These are phyloP conservation scores for Schizaphis graminum DNA, from an alignment of 2,888 invertebrate genomes.

Conservation along the genomic window DNA sequence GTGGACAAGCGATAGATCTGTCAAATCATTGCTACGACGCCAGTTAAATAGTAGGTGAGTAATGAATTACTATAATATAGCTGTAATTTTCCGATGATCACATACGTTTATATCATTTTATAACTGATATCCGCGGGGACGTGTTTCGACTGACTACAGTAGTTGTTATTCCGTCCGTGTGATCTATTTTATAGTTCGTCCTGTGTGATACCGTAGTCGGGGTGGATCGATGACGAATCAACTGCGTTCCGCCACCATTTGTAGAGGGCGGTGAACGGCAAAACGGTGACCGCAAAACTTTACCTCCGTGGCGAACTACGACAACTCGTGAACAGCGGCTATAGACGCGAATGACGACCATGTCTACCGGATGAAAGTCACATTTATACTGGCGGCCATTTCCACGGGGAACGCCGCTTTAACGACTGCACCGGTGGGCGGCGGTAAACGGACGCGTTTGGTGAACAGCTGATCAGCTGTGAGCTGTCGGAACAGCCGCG, in stretches of 20 bases:
- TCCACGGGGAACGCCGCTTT: slow-evolving; percentile 76
- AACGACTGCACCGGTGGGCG: slow-evolving; percentile 41
- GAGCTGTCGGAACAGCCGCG: slow-evolving; percentile 21
- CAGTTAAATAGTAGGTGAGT: background rate
- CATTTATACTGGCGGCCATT: slow-evolving; percentile 99
- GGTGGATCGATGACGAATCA: background rate
- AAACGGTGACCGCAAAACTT: background rate
- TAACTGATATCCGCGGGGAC: background rate
- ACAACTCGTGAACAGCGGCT: background rate
- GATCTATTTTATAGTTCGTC: background rate
- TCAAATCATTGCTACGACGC: background rate
- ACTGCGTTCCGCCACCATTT: background rate
- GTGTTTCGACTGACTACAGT: background rate
- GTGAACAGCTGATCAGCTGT: slow-evolving; percentile 55
- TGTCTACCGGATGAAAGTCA: slow-evolving; percentile 78
- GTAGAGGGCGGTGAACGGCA: background rate
- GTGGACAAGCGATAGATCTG: too few relatives aligned
- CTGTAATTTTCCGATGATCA: background rate
- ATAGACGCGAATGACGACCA: slow-evolving; percentile 79
- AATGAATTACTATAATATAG: too few relatives aligned
- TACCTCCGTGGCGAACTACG: slow-evolving; percentile 8
- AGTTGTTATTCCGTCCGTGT: background rate
- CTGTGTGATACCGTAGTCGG: background rate
- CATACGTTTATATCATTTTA: background rate
- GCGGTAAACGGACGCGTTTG: slow-evolving; percentile 48